A percentile compares a stretch with the other conserved stretches of the same genome.
Conservation (phyloP, 2,113 vertebrate species). For the Ammodytes marinus region DNA sequence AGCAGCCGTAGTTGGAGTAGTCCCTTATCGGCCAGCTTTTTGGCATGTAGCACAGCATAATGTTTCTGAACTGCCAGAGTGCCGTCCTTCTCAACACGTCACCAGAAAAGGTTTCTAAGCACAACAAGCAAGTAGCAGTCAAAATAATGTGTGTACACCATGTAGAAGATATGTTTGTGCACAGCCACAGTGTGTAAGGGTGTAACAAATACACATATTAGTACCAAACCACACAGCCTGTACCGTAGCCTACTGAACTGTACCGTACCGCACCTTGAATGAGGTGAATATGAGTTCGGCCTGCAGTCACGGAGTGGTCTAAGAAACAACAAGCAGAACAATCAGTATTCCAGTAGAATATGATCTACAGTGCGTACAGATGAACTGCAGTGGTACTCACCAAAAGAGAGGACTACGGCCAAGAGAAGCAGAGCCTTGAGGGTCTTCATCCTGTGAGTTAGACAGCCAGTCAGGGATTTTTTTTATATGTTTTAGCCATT, state of each 20-base stretch:
- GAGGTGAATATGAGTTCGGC: too few species aligned
- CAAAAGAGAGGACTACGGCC: slow-evolving; percentile 57
- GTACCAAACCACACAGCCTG: too few species aligned
- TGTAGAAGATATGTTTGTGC: too few species aligned
- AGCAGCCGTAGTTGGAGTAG: slow-evolving; percentile 89
- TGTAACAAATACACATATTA: too few species aligned
- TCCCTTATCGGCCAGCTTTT: slow-evolving; percentile 84
- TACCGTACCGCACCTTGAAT: too few species aligned
- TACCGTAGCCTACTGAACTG: too few species aligned
- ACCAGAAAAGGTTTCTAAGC: slow-evolving; percentile 67
- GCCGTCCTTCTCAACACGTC: slow-evolving; percentile 81
- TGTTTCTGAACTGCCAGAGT: too few species aligned
- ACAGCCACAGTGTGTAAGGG: too few species aligned
- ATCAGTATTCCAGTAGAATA: background rate
- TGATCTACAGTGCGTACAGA: background rate
- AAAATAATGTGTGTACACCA: too few species aligned
- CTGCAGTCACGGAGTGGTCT: slow-evolving; percentile 63
- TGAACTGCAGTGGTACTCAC: slow-evolving; percentile 61
- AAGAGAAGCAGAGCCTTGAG: slow-evolving; percentile 60
- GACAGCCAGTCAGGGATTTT: background rate
- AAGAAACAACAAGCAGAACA: slow-evolving; percentile 8
- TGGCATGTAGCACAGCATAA: slow-evolving; percentile 88
- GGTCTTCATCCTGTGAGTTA: slow-evolving; percentile 64
- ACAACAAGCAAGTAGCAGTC: too few species aligned
- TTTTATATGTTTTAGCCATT: too few species aligned